Conservation (phyloP, 2,113 vertebrate species). For the Dendrocopos noguchii region DNA sequence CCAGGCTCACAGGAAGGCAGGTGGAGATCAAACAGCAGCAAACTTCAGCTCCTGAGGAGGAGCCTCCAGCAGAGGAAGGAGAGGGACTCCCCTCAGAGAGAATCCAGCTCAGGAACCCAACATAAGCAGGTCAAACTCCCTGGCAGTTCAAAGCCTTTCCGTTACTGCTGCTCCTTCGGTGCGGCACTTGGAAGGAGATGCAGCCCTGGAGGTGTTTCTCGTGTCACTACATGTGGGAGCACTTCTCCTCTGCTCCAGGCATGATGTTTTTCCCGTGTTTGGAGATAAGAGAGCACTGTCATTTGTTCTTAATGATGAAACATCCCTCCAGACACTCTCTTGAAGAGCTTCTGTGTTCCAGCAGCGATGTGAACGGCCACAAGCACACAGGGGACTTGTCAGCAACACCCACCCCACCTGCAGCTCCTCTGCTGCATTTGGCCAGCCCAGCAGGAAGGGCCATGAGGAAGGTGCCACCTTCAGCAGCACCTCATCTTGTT, state of each 20-base stretch:
- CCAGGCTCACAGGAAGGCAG: rapidly evolving
- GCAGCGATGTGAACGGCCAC: not conserved
- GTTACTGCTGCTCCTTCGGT: not conserved
- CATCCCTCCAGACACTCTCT: not conserved
- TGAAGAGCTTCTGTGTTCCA: not conserved
- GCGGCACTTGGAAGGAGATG: not conserved
- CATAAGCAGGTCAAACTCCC: not conserved
- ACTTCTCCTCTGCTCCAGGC: not conserved
- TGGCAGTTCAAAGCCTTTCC: not conserved
- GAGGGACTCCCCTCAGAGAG: not conserved
- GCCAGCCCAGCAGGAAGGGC: not conserved
- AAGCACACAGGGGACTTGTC: not conserved
- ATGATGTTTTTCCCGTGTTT: rapidly evolving
- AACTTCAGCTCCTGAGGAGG: not conserved
- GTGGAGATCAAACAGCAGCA: not conserved
- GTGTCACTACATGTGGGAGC: not conserved
- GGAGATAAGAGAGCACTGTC: not conserved
- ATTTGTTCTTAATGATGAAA: not conserved
- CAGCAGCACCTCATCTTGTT: not conserved
- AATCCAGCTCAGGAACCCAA: not conserved
- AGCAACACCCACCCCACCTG: not conserved
- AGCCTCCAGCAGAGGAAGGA: not conserved
- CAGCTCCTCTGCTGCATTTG: not conserved
- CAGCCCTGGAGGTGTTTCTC: not conserved
- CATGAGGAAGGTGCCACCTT: not conserved